phyloP scores from a whole-genome alignment of 2,888 invertebrate species.

The Nemapogon koenigi region DNA sequence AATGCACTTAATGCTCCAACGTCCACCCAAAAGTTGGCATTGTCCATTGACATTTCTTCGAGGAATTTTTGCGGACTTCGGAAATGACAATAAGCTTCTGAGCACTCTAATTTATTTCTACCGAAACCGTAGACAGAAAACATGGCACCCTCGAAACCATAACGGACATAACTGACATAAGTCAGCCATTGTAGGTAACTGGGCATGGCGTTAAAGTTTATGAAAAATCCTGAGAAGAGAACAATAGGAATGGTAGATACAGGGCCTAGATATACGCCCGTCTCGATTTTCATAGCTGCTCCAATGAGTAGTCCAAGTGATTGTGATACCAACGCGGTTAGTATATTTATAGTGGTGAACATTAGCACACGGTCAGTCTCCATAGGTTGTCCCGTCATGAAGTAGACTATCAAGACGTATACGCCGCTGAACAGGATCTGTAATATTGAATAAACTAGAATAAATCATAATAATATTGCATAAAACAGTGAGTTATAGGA shows the following conservation, averaged over 20 bases:
- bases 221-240: conserved; percentile 94
- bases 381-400: conserved; percentile 95
- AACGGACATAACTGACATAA: conserved; percentile 88
- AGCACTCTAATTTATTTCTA: conserved; percentile 82
- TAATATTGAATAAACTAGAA: conserved; percentile 23
- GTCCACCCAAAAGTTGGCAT: conserved; percentile 82
- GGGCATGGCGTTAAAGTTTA: conserved; percentile 90
- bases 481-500: too few relatives aligned
- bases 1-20: conserved; percentile 81
- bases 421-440: conserved; percentile 87
- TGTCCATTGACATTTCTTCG: conserved; percentile 83
- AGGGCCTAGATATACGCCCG: conserved; percentile 81
- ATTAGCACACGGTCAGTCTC: conserved; percentile 82
- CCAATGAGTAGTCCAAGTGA: conserved; percentile 92
- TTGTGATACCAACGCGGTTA: conserved; percentile 91
- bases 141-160: conserved; percentile 93
- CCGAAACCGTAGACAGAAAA: conserved; percentile 90
- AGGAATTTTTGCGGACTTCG: conserved; percentile 83
- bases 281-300: conserved; percentile 87
- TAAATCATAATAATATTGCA: background rate
- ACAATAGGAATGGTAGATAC: conserved; percentile 91
- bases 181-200: conserved; percentile 88
- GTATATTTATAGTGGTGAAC: conserved; percentile 75
- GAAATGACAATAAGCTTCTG: conserved; percentile 83
- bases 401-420: conserved; percentile 91